These are phyloP conservation scores for Amphiprion ocellaris DNA, from an alignment of 2,113 vertebrate genomes.

Conservation along the genomic window DNA sequence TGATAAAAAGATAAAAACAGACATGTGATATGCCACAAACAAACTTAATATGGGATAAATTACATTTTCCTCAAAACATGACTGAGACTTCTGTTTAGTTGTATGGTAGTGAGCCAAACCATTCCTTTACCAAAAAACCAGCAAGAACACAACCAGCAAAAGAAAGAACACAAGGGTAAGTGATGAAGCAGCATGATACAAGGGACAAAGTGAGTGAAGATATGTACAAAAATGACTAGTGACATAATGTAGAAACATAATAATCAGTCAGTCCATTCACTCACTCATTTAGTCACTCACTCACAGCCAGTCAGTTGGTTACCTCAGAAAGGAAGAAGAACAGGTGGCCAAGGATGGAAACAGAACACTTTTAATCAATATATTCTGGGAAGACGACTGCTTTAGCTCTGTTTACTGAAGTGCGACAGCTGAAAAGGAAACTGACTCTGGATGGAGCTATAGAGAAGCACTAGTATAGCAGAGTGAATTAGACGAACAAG, in stretches of 20 bases:
- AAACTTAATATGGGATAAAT: too few species aligned
- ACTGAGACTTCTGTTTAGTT: too few species aligned
- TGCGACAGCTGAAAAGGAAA: constrained; percentile 29
- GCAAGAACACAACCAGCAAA: neutral
- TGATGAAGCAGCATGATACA: neutral
- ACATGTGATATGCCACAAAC: too few species aligned
- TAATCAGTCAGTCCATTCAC: neutral
- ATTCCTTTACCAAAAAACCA: neutral
- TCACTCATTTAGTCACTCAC: neutral
- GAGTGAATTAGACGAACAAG: neutral
- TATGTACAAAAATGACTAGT: neutral
- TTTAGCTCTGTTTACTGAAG: constrained; percentile 48
- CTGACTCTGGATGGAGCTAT: too few species aligned
- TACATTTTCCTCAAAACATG: too few species aligned
- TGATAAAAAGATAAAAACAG: too few species aligned
- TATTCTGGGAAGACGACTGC: constrained; percentile 41
- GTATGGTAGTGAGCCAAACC: neutral
- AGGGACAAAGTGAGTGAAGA: neutral
- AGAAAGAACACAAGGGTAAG: neutral
- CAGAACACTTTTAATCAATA: constrained; percentile 51
- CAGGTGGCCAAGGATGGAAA: constrained; percentile 53
- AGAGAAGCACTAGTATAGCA: neutral
- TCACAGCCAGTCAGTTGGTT: constrained; percentile 9
- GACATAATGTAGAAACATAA: too few species aligned
- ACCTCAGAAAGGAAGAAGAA: constrained; percentile 19